Percentiles rank a stretch among this genome's conserved stretches.
phyloP scores from a whole-genome alignment of 2,888 invertebrate species.

The Gnatocerus cornutus region DNA sequence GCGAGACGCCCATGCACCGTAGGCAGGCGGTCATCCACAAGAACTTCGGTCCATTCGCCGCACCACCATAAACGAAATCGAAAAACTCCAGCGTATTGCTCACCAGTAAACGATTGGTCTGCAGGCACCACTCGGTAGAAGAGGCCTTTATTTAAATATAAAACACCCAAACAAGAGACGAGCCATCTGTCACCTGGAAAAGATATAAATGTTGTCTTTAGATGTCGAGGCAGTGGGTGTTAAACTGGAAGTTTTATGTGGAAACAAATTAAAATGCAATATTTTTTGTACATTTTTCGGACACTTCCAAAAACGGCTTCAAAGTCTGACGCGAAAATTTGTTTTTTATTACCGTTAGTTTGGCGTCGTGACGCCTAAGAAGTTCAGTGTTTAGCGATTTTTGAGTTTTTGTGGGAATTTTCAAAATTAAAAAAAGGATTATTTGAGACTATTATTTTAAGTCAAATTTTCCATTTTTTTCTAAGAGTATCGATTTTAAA shows the following conservation, averaged over 20 bases:
- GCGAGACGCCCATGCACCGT: conserved; percentile 90
- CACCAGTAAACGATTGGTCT: conserved; percentile 85
- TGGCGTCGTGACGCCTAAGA: no score
- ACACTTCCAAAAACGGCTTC: no score
- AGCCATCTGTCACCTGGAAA: conserved; percentile 90
- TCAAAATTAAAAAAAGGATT: no score
- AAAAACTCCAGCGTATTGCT: conserved; percentile 85
- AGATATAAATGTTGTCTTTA: conserved; percentile 17
- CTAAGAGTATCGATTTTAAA: no score
- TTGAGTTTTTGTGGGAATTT: no score
- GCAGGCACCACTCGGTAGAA: conserved; percentile 94
- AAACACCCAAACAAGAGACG: conserved; percentile 88
- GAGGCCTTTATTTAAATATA: conserved; percentile 89
- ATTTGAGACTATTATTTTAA: no score
- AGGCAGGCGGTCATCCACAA: conserved; percentile 92
- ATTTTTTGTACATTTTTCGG: no score
- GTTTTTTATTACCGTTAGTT: no score
- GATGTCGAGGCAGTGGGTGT: conserved; percentile 15
- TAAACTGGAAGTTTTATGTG: conserved; percentile 26
- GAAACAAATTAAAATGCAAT: no score
- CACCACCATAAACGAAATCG: conserved; percentile 96
- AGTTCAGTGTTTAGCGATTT: no score
- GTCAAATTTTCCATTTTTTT: no score
- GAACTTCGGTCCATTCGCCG: conserved; percentile 92
- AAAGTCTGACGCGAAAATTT: no score